Percentiles rank a stretch among this genome's conserved stretches.
Evolutionary conservation across 2,113 vertebrate genomes (phyloP).

Genomic region (Prochilodus magdalenae): DNA sequence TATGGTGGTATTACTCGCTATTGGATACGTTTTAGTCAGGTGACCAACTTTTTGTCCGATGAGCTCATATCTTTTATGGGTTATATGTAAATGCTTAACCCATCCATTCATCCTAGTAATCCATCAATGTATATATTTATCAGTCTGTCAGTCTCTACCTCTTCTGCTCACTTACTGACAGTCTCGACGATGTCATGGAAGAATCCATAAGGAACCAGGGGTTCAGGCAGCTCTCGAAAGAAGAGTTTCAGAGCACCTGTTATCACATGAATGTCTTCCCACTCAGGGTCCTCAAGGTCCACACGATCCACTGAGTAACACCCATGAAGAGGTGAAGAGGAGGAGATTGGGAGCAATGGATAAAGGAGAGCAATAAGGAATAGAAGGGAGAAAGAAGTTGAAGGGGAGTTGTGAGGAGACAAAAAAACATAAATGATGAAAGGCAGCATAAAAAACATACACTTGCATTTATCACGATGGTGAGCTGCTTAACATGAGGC

Average conservation of each 20-base stretch:
- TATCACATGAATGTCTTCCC: constrained; percentile 92
- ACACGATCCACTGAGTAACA: constrained; percentile 82
- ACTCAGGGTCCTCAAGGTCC: constrained; percentile 84
- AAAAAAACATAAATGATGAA: neutral
- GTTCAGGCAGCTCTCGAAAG: constrained; percentile 90
- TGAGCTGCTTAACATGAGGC: neutral
- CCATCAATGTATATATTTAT: too few species aligned
- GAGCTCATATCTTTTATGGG: too few species aligned
- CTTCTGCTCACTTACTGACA: constrained; percentile 78
- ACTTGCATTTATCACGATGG: neutral
- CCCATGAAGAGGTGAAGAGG: neutral
- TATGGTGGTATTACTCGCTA: too few species aligned
- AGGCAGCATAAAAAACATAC: neutral
- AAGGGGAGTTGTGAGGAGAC: neutral
- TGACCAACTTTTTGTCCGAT: too few species aligned
- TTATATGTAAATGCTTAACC: too few species aligned
- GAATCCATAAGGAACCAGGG: constrained; percentile 81
- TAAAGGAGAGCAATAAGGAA: neutral
- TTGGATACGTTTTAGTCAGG: too few species aligned
- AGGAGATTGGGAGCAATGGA: constrained; percentile 32
- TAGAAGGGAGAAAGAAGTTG: constrained; percentile 10
- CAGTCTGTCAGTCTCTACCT: constrained; percentile 45
- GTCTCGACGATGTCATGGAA: constrained; percentile 80
- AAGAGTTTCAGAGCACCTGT: constrained; percentile 93
- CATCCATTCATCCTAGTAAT: too few species aligned